Evolutionary conservation across 2,797 vertebrate species (phyloP), one percentile per base, ranked within the genome.

Genomic region (Onychomys torridus): DNA sequence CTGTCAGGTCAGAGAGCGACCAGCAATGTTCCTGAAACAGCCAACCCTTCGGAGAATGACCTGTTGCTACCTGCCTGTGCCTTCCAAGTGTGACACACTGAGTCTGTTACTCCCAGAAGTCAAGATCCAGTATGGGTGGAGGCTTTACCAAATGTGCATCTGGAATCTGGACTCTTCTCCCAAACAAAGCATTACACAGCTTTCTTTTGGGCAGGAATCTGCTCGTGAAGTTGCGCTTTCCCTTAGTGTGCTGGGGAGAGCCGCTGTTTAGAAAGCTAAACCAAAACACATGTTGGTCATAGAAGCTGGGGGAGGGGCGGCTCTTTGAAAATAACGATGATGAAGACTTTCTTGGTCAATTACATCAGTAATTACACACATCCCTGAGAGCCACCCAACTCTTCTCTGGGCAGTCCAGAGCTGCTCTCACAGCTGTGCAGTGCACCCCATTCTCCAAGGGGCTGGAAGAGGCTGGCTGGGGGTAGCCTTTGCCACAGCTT

Each of bases 221-320:
- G 82, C 87, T 96, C 89, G 91, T 92, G 61, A 91, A 98, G 91
- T 78, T 97, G 63, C 89, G 95, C 95, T 97, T 7, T 49, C 79
- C 16, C 61, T 90, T 40, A 90, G 59, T 49, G 19, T 40, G 85
- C 78, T 96, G 95, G 96, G 95, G 97, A 97, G 86, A 97, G 97
- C 21, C 94, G 96, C 43, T 91, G 0, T 97, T 98, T 97, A 98
- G 65, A 97, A 97, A 98, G 73, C 82, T 96, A 98, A 98, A 98
- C 75, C 95, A 96, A 98, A 96, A 98, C 97, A 98, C 88, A 98
- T 97, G 97, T 93, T 96, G 55, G 52, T 78, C 57, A 97, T 96
- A 98, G 97, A 98, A 98, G 98, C 85, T 96, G 43, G 95, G 88
- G 93, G 95, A 76, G 65, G 61, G 89, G 63, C 71, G 79, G 76